Base-by-base conservation (phyloP, 1,140 invertebrate species). In the Gryllus bimaculatus region DNA sequence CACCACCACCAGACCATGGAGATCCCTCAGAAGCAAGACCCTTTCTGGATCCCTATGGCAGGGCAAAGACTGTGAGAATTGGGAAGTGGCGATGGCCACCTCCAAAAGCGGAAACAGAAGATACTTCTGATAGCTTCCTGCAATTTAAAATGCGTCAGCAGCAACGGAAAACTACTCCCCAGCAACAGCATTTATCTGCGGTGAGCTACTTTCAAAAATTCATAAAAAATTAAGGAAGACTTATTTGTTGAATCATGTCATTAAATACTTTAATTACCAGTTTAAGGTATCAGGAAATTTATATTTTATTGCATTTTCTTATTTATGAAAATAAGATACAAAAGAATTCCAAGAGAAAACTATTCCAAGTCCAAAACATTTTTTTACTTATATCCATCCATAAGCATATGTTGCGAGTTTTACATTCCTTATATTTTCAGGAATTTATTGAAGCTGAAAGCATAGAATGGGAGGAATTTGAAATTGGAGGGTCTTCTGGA, bases 31-130 rank as follows among this genome's bases (percentile, higher is more conserved):
- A 94, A 84, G 90, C 90, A 1, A 86, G 93, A 20, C 94, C 94
- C 7, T 97, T 96, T 83, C 88, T 96, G 48, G 95, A 97, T 85
- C 95, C 95, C 0, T 97, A 97, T 81, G 95, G 96, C 3, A 86
- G 96, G 75, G 96, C 96, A 0, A 97, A 97, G 84, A 98, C 96
- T 0, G 96, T 99, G 8, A 87, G 96, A 75, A 98, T 99, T 77
- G 97, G 96, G 12, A 98, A 98, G 88, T 97, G 96, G 94, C 88
- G 96, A 78, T 98, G 97, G 96, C 97, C 97, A 48, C 97, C 97
- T 20, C 94, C 94, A 5, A 93, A 94, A 83, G 89, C 85, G 7
- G 91, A 86, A 12, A 88, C 89, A 81, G 87, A 86, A 75, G 90
- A 93, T 78, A 90, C 90, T 8, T 90, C 92, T 82, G 90, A 92